Conservation (phyloP, 2,797 vertebrate species). For the Chromobotia macracanthus region DNA sequence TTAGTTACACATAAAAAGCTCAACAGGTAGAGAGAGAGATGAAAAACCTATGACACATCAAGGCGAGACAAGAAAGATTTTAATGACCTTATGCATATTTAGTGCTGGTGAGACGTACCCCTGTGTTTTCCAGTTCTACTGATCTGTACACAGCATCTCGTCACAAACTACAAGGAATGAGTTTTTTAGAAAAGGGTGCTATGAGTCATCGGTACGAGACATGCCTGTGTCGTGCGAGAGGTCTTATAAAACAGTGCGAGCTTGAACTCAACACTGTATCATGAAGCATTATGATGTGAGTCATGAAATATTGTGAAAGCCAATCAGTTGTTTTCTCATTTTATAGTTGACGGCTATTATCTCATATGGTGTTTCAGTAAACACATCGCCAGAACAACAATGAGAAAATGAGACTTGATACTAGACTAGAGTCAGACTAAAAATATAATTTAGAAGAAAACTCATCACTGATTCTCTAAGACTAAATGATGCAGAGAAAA, state of each 20-base stretch:
- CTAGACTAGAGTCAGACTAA: too few species aligned
- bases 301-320: not conserved
- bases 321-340: not conserved
- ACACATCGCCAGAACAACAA: not conserved
- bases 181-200: slow-evolving; percentile 3
- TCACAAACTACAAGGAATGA: slow-evolving; percentile 7
- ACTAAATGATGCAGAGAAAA: too few species aligned
- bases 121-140: slow-evolving; percentile 11
- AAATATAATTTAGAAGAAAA: too few species aligned
- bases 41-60: slow-evolving; percentile 3
- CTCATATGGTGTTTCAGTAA: slow-evolving; percentile 4
- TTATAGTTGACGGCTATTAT: not conserved
- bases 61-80: slow-evolving; percentile 7
- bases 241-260: not conserved
- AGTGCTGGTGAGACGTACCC: not conserved
- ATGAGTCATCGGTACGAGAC: slow-evolving; percentile 20
- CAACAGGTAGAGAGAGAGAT: not conserved
- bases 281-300: not conserved
- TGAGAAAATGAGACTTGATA: not conserved
- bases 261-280: not conserved
- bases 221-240: not conserved
- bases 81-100: slow-evolving; percentile 20
- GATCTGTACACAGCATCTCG: not conserved
- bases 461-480: too few species aligned
- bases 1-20: not conserved